Evolutionary conservation across 2,797 vertebrate genomes (phyloP).

Genomic region (Delichon dasypus): DNA sequence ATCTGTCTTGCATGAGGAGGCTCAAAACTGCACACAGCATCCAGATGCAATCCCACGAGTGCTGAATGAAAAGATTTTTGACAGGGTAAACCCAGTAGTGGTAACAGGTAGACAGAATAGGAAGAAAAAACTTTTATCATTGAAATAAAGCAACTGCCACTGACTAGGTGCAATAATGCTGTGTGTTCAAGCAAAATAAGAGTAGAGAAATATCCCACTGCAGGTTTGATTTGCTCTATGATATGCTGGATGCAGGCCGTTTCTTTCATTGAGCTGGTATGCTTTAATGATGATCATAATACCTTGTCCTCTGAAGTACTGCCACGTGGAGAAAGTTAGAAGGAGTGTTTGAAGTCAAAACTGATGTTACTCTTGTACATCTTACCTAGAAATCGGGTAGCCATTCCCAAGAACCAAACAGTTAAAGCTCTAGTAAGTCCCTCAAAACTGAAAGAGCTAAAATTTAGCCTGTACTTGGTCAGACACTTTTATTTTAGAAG

Average conservation of each 20-base stretch:
- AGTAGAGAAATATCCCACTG: background rate
- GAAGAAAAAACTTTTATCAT: background rate
- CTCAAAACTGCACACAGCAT: background rate
- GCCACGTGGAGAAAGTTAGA: background rate
- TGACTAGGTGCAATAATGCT: background rate
- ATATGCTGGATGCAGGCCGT: background rate
- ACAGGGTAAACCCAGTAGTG: rapidly evolving
- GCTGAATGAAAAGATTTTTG: background rate
- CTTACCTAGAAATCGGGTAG: background rate
- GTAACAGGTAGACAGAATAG: background rate
- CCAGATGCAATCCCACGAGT: background rate
- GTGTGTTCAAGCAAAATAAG: background rate
- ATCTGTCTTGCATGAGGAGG: background rate
- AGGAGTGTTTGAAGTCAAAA: background rate
- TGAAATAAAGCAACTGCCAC: background rate
- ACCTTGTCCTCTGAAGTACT: background rate
- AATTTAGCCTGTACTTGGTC: background rate
- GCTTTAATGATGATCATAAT: background rate
- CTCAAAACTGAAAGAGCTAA: background rate
- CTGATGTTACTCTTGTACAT: background rate
- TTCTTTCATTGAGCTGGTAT: background rate
- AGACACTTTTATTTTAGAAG: background rate
- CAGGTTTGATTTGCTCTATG: background rate
- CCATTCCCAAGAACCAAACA: background rate
- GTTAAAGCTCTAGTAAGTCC: background rate